A percentile compares a stretch with the other conserved stretches of the same genome.
These are phyloP conservation scores for Nasonia giraulti DNA, from an alignment of 1,140 invertebrate species.

Conservation along the genomic window DNA sequence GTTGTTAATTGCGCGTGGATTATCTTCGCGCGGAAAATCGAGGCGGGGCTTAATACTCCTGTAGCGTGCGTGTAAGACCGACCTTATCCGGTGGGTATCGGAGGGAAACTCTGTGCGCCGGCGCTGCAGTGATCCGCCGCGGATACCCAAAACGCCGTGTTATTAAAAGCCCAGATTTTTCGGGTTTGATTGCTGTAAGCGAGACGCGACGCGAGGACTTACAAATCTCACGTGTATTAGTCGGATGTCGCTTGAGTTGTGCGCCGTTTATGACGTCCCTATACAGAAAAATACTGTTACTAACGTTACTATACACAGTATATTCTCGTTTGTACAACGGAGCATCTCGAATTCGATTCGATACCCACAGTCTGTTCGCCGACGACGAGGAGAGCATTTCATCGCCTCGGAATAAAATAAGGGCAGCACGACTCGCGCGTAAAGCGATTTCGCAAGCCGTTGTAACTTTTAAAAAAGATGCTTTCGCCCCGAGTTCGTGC, in stretches of 20 bases:
- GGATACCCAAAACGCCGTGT: neutral
- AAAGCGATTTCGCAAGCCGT: neutral
- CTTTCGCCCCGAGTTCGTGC: slow-evolving; percentile 14
- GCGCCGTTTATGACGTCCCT: no score
- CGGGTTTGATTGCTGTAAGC: neutral
- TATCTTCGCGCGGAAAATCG: neutral
- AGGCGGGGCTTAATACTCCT: neutral
- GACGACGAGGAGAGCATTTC: no score
- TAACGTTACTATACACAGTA: no score
- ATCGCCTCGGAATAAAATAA: no score
- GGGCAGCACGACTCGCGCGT: no score
- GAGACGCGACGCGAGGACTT: neutral
- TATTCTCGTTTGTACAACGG: no score
- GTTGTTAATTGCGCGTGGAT: neutral
- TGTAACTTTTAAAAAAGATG: slow-evolving; percentile 18
- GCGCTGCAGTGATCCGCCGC: neutral
- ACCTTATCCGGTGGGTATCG: neutral
- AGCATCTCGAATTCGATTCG: no score
- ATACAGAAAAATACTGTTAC: no score
- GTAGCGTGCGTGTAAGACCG: neutral
- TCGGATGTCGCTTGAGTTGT: neutral
- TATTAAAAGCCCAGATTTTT: slow-evolving; percentile 1
- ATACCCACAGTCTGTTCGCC: no score
- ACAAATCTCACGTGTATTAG: neutral
- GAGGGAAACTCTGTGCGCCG: neutral